These are phyloP conservation scores for Nomia melanderi DNA, from an alignment of 1,140 invertebrate genomes.

Conservation along the genomic window DNA sequence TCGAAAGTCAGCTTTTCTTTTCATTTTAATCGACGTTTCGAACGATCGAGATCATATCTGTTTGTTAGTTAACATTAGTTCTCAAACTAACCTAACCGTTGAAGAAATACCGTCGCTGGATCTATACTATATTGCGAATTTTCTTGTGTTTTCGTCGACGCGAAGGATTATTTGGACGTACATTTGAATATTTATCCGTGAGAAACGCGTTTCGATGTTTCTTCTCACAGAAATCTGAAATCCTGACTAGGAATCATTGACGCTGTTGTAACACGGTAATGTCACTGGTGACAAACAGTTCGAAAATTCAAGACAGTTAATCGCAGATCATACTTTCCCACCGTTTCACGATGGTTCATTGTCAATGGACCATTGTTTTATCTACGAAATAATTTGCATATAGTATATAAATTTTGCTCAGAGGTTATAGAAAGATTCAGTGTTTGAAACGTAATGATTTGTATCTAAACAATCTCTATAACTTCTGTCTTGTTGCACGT, in stretches of 20 bases:
- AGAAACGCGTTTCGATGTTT: background rate
- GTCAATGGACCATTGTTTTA: background rate
- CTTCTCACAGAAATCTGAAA: background rate
- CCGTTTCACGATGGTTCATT: background rate
- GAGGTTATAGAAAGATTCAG: constrained; percentile 23
- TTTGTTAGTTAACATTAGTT: constrained; percentile 22
- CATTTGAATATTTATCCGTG: background rate
- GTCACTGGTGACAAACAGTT: background rate
- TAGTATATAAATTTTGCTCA: constrained; percentile 52
- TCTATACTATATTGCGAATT: constrained; percentile 17
- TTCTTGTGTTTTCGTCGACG: background rate
- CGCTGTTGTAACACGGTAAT: background rate
- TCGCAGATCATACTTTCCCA: background rate
- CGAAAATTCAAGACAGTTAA: background rate
- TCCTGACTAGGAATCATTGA: too few relatives aligned
- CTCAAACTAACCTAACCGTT: constrained; percentile 39
- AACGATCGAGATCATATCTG: background rate
- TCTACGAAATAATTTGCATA: constrained; percentile 12
- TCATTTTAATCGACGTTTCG: background rate
- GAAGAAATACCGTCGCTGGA: constrained; percentile 8
- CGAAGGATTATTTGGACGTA: background rate
- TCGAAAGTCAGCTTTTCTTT: background rate
- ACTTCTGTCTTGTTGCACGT: constrained; percentile 47
- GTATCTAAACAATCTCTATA: constrained; percentile 39
- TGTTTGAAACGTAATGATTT: constrained; percentile 29